Evolutionary conservation across 2,888 invertebrate genomes (phyloP), one percentile per base, ranked within the genome.

Genomic region (Sphaerolaimus hirsutus): DNA sequence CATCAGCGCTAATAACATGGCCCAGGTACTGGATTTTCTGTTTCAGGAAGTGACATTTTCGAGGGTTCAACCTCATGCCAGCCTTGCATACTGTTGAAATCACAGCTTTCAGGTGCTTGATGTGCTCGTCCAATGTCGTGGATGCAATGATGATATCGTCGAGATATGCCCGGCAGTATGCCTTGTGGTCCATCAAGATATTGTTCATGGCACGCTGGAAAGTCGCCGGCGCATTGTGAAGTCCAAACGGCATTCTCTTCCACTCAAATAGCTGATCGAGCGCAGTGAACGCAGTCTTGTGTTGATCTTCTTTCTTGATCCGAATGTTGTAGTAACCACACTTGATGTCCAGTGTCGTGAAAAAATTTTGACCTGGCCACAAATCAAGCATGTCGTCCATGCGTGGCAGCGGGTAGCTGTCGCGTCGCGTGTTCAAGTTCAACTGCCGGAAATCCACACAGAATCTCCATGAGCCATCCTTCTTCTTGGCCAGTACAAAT

Each of bases 181-280:
- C 23, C 23, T 23, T 40, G 24, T 23, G 24, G 4, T 40, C 40
- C 22, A 2, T 5, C 12, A 55, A 40, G 3, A 55, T 43, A 4
- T 36, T 17, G 12, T 51, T 46, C 51, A 56, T 54, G 2, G 52
- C 41, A 7, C 54, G 41, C 44, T 60, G 54, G 41, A 58, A 61
- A 1, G 53, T 51, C 0, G 57, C 54, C 2, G 55, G 55, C 23
- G 52, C 51, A 2, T 51, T 56, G 1, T 49, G 44, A 7, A 60
- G 43, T 2, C 58, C 57, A 41, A 57, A 57, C 1, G 55, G 54
- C 46, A 59, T 49, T 1, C 53, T 50, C 7, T 47, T 44, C 45
- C 50, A 59, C 41, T 58, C 48, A 36, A 44, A 60, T 23, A 40
- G 17, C 21, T 51, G 51, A 1, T 55, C 52, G 4, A 32, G 40